phyloP scores from a whole-genome alignment of 2,113 vertebrate genomes.

The Lichenostomus cassidix region DNA sequence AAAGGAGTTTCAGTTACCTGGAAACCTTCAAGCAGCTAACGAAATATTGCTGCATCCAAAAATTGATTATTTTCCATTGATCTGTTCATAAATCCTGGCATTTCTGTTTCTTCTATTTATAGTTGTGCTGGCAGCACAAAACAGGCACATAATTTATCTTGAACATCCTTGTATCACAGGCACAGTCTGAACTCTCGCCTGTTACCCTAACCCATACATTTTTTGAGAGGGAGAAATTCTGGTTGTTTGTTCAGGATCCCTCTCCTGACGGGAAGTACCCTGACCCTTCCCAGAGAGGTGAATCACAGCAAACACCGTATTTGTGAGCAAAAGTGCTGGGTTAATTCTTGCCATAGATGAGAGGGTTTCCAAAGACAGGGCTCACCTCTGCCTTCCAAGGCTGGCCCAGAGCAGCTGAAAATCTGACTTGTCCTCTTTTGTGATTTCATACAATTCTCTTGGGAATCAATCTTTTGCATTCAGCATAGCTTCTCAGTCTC shows the following conservation, averaged over 20 bases:
- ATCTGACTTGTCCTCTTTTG: not conserved
- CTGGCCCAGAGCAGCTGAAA: not conserved
- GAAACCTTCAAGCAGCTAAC: not conserved
- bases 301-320: not conserved
- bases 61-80: not conserved
- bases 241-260: not conserved
- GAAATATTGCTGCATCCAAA: not conserved
- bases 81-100: not conserved
- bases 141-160: not conserved
- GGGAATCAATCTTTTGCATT: not conserved
- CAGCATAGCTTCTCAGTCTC: not conserved
- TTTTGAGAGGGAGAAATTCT: not conserved
- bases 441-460: not conserved
- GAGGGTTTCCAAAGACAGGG: not conserved
- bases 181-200: not conserved
- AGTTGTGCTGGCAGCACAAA: not conserved
- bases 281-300: not conserved
- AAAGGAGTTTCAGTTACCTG: not conserved
- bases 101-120: not conserved
- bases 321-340: not conserved
- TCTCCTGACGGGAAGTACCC: not conserved
- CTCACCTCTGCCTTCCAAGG: not conserved
- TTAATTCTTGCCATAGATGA: not conserved
- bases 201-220: fast-evolving
- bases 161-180: not conserved